Base-by-base conservation (phyloP, 2,888 invertebrate species). In the Meandrusa payeni region DNA sequence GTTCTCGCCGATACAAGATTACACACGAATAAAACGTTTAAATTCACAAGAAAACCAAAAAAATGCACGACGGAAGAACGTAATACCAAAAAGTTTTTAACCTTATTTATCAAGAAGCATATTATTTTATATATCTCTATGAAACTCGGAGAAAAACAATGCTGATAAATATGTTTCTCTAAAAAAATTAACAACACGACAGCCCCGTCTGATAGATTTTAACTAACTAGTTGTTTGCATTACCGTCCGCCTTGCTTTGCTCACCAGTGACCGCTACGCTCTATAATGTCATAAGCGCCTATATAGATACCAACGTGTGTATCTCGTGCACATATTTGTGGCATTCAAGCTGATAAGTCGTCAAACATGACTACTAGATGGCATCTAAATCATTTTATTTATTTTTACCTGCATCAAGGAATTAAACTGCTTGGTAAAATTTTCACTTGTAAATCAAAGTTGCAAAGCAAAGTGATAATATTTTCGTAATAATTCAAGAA, bases 71-170 rank as follows among this genome's bases (percentile, higher is more conserved):
- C 57, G 50, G 57, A 55, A 34, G 28, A 47, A 44, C 37, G 26
- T 37, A 55, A 57, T 36, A 26, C 41, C 50, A 26, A 50, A 60
- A 60, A 65, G 52, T 59, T 36, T 57, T 48, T 12, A 48, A 66
- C 56, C 66, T 69, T 76, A 76, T 65, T 69, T 59, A 73, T 61
- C 29, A 57, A 64, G 36, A 55, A 41, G 47, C 38, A 40, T 52
- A 58, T 44, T 47, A 47, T 54, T 48, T 51, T 51, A 45, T 28
- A 54, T 64, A 57, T 61, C 51, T 56, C 52, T 51, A 52, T 61
- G 57, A 75, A 73, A 64, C 68, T 55, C 77, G 76, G 78, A 78
- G 75, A 79, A 79, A 80, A 85, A 87, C 85, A 87, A 69, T 78
- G 74, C 67, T 72, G 77, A 64, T 76, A 57, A 66, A 58, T 80